These are phyloP conservation scores for Coregonus ussuriensis DNA, from an alignment of 2,797 vertebrate species.

Conservation along the genomic window DNA sequence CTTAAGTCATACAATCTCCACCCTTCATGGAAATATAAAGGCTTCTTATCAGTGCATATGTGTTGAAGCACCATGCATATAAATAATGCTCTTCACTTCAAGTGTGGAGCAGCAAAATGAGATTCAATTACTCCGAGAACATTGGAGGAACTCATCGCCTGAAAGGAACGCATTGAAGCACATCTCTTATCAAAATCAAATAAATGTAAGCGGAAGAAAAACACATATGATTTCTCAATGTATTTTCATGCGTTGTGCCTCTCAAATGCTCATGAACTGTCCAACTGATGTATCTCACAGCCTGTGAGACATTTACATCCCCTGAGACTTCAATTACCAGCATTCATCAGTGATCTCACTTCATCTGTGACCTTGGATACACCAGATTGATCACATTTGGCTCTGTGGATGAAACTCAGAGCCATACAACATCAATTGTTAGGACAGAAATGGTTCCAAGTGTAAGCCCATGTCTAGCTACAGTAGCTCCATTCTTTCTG, in stretches of 20 bases:
- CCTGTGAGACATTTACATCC: too few relatives aligned
- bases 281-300: background rate
- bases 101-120: background rate
- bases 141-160: slow-evolving; percentile 17
- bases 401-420: too few relatives aligned
- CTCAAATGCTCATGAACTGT: background rate
- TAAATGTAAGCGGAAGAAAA: background rate
- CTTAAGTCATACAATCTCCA: background rate
- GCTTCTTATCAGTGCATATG: too few relatives aligned
- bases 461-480: background rate
- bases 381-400: too few relatives aligned
- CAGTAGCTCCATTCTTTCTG: background rate
- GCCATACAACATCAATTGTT: too few relatives aligned
- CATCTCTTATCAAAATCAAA: background rate
- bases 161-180: slow-evolving; percentile 21
- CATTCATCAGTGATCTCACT: too few relatives aligned
- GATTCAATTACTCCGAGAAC: slow-evolving; percentile 21
- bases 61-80: too few relatives aligned
- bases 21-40: background rate
- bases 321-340: too few relatives aligned
- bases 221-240: background rate
- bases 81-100: background rate
- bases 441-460: too few relatives aligned
- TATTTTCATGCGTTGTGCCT: too few relatives aligned
- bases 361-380: too few relatives aligned